A percentile compares a stretch with the other conserved stretches of the same genome.
phyloP scores from a whole-genome alignment of 2,888 invertebrate species.

The Cordilura impudica region DNA sequence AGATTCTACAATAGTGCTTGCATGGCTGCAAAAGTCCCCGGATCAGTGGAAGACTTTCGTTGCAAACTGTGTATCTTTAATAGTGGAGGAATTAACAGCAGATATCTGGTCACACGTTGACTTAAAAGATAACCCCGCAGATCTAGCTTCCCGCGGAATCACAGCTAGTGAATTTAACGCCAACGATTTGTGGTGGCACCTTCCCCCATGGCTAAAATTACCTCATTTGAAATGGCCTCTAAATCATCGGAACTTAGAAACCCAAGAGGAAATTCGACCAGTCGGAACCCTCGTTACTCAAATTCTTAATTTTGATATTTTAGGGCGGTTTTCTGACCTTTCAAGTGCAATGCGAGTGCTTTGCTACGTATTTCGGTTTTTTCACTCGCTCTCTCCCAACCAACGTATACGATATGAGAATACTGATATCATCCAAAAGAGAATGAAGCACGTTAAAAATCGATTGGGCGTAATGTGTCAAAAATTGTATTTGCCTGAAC shows the following conservation, averaged over 20 bases:
- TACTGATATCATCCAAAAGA: neutral
- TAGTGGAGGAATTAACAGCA: too few species aligned
- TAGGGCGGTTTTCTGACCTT: neutral
- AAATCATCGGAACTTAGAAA: neutral
- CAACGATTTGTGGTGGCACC: too few species aligned
- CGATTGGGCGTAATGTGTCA: neutral
- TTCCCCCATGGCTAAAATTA: too few species aligned
- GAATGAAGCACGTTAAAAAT: neutral
- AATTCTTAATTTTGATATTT: neutral
- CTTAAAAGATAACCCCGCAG: conserved; percentile 19
- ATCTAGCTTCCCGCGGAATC: conserved; percentile 26
- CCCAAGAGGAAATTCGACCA: neutral
- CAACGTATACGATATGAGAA: neutral
- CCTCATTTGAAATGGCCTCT: too few species aligned
- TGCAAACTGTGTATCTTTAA: too few species aligned
- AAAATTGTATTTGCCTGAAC: neutral
- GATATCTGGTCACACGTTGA: conserved; percentile 44
- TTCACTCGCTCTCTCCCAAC: neutral
- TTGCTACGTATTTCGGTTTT: neutral
- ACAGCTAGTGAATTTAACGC: neutral
- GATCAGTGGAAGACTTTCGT: conserved; percentile 46
- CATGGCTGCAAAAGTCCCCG: too few species aligned
- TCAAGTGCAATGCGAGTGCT: neutral
- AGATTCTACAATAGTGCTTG: too few species aligned
- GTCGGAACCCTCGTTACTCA: neutral